Evolutionary conservation across 2,113 vertebrate species (phyloP).

Genomic region (Labeo catla): DNA sequence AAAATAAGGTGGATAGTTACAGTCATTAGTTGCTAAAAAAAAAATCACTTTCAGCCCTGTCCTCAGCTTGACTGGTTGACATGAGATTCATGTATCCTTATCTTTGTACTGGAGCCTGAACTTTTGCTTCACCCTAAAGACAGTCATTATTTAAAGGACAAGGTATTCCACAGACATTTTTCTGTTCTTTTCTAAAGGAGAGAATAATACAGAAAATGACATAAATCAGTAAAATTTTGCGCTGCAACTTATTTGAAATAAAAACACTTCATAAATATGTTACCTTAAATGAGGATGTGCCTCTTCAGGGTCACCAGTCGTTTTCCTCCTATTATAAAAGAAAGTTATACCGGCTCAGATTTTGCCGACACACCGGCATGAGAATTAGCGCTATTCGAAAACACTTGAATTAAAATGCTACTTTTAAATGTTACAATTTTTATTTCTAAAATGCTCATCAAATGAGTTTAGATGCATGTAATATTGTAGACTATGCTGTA

Average conservation of each 20-base stretch:
- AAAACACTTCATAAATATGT: background rate
- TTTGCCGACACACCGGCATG: too few relatives aligned
- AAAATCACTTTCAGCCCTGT: background rate
- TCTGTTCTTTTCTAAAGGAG: background rate
- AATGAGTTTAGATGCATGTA: too few relatives aligned
- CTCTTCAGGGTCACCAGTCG: constrained; percentile 10
- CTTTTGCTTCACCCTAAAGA: background rate
- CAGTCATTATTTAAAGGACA: too few relatives aligned
- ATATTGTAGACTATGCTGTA: too few relatives aligned
- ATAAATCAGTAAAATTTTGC: background rate
- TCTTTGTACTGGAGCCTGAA: background rate
- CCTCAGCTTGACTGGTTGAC: background rate
- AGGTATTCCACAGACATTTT: background rate
- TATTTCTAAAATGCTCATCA: too few relatives aligned
- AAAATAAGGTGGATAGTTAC: too few relatives aligned
- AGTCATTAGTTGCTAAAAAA: background rate
- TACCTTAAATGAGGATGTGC: constrained; percentile 7
- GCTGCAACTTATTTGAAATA: background rate
- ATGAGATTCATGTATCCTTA: background rate
- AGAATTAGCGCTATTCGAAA: too few relatives aligned
- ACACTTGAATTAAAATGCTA: too few relatives aligned
- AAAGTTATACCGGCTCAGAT: too few relatives aligned
- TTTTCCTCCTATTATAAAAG: constrained; percentile 2
- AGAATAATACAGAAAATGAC: background rate
- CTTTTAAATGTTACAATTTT: too few relatives aligned